Evolutionary conservation across 2,113 vertebrate species (phyloP).

Genomic region (Galemys pyrenaicus): DNA sequence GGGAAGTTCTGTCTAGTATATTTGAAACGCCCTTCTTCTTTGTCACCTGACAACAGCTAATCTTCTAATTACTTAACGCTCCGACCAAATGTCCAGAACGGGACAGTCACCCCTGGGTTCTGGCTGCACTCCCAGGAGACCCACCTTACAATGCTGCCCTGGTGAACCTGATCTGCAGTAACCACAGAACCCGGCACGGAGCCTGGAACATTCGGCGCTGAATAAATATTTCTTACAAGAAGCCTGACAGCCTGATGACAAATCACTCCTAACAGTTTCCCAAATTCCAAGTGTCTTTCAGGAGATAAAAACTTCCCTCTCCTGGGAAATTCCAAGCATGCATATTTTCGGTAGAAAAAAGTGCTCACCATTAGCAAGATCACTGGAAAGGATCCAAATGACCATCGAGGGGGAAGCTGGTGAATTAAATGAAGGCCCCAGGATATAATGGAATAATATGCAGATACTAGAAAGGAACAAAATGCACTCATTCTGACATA

Average conservation of each 20-base stretch:
- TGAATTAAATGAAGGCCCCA: not conserved
- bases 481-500: not conserved
- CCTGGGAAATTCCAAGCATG: not conserved
- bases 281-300: not conserved
- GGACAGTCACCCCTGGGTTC: too few relatives aligned
- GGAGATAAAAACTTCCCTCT: not conserved
- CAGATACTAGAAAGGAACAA: not conserved
- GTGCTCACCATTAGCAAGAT: not conserved
- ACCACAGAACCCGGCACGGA: not conserved
- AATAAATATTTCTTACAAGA: not conserved
- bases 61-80: not conserved
- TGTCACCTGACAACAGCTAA: not conserved
- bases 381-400: not conserved
- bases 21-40: not conserved
- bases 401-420: not conserved
- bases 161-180: not conserved
- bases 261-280: not conserved
- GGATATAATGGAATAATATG: not conserved
- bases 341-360: not conserved
- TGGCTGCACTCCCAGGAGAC: fast-evolving
- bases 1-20: not conserved
- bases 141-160: not conserved
- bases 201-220: not conserved
- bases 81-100: not conserved
- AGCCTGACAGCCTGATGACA: not conserved